Evolutionary conservation across 2,888 invertebrate species (phyloP), one percentile per base, ranked within the genome.

Genomic region (Slavum lentiscoides): DNA sequence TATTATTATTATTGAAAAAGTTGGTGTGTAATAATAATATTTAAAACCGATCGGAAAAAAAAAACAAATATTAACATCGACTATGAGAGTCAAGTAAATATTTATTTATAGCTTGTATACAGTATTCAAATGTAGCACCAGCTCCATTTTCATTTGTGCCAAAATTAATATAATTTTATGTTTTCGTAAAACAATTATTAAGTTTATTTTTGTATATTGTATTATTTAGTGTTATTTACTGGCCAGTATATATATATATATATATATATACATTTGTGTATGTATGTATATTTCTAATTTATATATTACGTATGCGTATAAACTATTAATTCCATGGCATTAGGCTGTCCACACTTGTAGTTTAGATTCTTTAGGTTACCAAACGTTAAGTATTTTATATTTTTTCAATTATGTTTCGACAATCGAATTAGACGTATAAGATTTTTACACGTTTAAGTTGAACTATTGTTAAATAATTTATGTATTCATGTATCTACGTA

Each of bases 381-480:
- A 80, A 55, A 55, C 39, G 30, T 72, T 62, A 69, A 19, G 59
- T 21, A 68, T 68, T 76, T 76, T 59, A 59, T 76, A 69, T 70
- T 69, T 77, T 76, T 80, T 80, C 58, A 80, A 80, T 69, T 80
- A 72, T 72, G 62, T 72, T 72, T 69, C 19, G 80, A 80, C 80
- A 80, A 80, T 80, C 80, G 70, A 77, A 77, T 80, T 80, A 64
- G 72, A 19, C 43, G 19, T 80, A 49, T 49, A 80, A 80, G 72
- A 62, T 69, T 77, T 69, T 15, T 39, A 53, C 61, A 53, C 61
- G 55, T 70, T 49, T 62, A 77, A 77, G 53, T 55, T 75, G 17
- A 49, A 68, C 9, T 7, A 59, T 76, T 59, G 75, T 76, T 77
- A 69, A 37, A 49, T 77, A 59, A 69, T 77, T 49, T 77, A 30